A percentile compares a stretch with the other conserved stretches of the same genome.
Conservation (phyloP, 2,888 invertebrate species). For the Lordiphosa andalusiaca region DNA sequence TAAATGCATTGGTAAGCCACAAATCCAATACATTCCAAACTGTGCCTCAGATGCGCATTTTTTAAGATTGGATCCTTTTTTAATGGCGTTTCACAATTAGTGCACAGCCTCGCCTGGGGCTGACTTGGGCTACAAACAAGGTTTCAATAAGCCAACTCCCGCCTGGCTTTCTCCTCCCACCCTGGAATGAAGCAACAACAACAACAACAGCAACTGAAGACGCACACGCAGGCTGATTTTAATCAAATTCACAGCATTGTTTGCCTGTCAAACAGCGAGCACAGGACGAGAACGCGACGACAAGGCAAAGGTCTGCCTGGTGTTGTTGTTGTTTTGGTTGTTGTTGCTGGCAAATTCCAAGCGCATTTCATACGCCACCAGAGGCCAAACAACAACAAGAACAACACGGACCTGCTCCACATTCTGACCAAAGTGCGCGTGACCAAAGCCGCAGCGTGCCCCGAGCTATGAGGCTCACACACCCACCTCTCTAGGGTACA, state of each 20-base stretch:
- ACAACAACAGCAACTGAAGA: constrained; percentile 40
- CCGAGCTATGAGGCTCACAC: constrained; percentile 31
- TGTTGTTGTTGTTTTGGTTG: constrained; percentile 30
- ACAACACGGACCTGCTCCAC: constrained; percentile 50
- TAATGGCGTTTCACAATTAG: constrained; percentile 73
- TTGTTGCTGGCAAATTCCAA: constrained; percentile 67
- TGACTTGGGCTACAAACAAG: constrained; percentile 50
- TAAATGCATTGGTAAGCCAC: no score
- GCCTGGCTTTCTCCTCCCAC: background rate
- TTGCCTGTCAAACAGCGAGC: constrained; percentile 73
- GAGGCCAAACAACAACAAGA: constrained; percentile 47
- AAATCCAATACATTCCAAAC: background rate
- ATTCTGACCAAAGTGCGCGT: constrained; percentile 58
- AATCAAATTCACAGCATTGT: constrained; percentile 78
- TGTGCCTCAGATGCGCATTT: constrained; percentile 5
- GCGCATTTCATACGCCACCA: constrained; percentile 72
- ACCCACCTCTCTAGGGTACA: constrained; percentile 44
- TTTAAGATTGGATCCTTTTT: constrained; percentile 17
- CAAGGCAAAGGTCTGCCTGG: constrained; percentile 43
- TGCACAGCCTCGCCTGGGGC: constrained; percentile 65
- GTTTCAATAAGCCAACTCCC: constrained; percentile 63
- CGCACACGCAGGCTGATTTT: constrained; percentile 71
- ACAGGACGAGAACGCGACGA: constrained; percentile 51
- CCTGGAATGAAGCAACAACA: background rate
- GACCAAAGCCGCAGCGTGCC: constrained; percentile 49